Conservation (phyloP, 2,888 invertebrate genomes). For the Pelosia muscerda region DNA sequence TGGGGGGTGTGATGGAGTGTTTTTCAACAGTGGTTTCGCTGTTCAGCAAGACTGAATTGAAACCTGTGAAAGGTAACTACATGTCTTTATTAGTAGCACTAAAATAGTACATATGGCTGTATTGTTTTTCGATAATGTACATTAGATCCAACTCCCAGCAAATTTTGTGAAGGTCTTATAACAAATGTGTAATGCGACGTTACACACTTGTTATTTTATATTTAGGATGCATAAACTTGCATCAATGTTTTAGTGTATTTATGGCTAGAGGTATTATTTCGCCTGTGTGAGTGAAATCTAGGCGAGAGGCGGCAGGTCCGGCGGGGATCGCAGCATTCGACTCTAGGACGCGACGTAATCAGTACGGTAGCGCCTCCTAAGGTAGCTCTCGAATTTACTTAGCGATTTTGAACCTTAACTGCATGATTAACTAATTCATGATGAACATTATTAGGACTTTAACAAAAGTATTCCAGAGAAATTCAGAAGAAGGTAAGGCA, state of each 20-base stretch:
- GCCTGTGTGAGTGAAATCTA: slow-evolving; percentile 2
- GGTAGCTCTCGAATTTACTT: background rate
- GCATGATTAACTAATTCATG: background rate
- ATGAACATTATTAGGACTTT: background rate
- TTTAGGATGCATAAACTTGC: slow-evolving; percentile 21
- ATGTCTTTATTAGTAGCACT: slow-evolving; percentile 17
- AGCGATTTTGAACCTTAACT: background rate
- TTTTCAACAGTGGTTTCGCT: slow-evolving; percentile 95
- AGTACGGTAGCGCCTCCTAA: background rate
- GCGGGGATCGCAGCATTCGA: slow-evolving; percentile 5
- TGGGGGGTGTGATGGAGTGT: slow-evolving; percentile 95
- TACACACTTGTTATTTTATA: slow-evolving; percentile 46
- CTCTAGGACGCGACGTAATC: background rate
- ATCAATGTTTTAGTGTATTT: slow-evolving; percentile 14
- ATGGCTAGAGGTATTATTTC: background rate
- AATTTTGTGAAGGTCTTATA: slow-evolving; percentile 54
- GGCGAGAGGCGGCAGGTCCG: background rate
- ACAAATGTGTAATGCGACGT: too few relatives aligned
- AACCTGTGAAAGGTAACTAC: slow-evolving; percentile 87
- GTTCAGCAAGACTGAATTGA: slow-evolving; percentile 92
- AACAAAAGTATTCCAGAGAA: background rate
- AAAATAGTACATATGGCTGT: slow-evolving; percentile 10
- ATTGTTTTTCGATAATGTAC: slow-evolving; percentile 24
- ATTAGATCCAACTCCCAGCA: slow-evolving; percentile 26
- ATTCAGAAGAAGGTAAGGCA: background rate